phyloP scores from a whole-genome alignment of 2,888 invertebrate species.

The Hypselothyrea guttata region DNA sequence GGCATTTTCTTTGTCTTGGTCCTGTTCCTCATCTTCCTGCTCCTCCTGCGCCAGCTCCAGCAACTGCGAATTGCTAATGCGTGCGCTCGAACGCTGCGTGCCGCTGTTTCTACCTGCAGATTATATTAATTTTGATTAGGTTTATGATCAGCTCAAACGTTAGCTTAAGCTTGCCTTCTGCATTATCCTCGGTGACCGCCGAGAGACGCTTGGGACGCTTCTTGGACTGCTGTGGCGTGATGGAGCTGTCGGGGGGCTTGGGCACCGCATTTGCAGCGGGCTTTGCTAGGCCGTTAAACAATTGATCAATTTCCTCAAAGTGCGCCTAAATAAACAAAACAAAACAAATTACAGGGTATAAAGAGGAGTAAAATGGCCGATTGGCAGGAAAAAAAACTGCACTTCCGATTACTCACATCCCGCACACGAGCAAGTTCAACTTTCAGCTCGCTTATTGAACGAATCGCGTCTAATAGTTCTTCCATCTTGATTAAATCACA shows the following conservation, averaged over 20 bases:
- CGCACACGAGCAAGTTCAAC: constrained; percentile 43
- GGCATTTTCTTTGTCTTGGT: constrained; percentile 1
- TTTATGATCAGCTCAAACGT: too few relatives aligned
- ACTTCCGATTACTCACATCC: constrained; percentile 45
- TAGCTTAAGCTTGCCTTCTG: constrained; percentile 47
- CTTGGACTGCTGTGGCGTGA: constrained; percentile 78
- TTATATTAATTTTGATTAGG: too few relatives aligned
- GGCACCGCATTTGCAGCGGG: constrained; percentile 9
- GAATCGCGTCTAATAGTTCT: constrained; percentile 58
- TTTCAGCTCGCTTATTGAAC: constrained; percentile 34
- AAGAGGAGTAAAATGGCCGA: background rate
- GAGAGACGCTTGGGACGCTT: constrained; percentile 77
- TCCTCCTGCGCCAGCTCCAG: constrained; percentile 46
- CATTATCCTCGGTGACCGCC: constrained; percentile 64
- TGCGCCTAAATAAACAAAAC: too few relatives aligned
- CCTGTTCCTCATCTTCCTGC: constrained; percentile 13
- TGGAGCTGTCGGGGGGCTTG: constrained; percentile 18
- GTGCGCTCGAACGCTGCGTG: constrained; percentile 37
- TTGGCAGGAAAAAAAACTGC: background rate
- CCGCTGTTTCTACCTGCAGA: background rate
- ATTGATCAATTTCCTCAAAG: constrained; percentile 49
- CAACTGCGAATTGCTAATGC: constrained; percentile 61
- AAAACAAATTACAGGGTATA: too few relatives aligned
- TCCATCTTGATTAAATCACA: constrained; percentile 72
- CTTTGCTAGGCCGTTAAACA: constrained; percentile 50